Conservation (phyloP, 1,140 invertebrate genomes). For the Pogonognathellus flavescens region DNA sequence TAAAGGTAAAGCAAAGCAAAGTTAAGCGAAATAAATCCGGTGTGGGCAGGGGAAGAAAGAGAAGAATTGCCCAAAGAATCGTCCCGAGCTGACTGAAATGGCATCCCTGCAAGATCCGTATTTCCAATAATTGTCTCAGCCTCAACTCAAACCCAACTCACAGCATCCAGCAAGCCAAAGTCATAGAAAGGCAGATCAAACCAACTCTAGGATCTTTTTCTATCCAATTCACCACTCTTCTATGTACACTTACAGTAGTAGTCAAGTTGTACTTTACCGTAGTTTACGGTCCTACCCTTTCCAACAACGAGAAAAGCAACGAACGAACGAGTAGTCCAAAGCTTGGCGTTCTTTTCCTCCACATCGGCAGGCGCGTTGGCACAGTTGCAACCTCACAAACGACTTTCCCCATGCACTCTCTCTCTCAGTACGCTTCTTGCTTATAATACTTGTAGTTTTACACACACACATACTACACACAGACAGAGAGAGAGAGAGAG, state of each 20-base stretch:
- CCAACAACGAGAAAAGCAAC: not conserved
- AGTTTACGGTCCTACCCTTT: not conserved
- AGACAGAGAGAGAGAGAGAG: too few species aligned
- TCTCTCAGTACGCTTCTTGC: not conserved
- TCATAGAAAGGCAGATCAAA: slow-evolving; percentile 42
- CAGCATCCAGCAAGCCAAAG: slow-evolving; percentile 39
- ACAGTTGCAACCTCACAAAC: slow-evolving; percentile 46
- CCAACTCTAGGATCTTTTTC: slow-evolving; percentile 28
- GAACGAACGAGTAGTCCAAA: not conserved
- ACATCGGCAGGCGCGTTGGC: slow-evolving; percentile 43
- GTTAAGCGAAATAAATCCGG: slow-evolving; percentile 46
- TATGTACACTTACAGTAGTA: not conserved
- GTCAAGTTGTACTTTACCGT: not conserved
- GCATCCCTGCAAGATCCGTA: slow-evolving; percentile 45
- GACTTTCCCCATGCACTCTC: slow-evolving; percentile 15
- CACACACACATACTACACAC: not conserved
- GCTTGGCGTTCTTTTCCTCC: slow-evolving; percentile 37
- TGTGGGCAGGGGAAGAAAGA: slow-evolving; percentile 2
- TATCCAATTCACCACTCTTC: slow-evolving; percentile 3
- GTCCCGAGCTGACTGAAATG: slow-evolving; percentile 25
- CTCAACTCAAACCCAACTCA: slow-evolving; percentile 36
- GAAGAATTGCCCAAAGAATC: slow-evolving; percentile 20
- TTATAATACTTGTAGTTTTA: not conserved
- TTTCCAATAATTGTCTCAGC: slow-evolving; percentile 50
- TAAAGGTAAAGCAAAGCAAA: slow-evolving; percentile 41